Conservation (phyloP, 2,797 vertebrate genomes). For the Macrochelys suwanniensis region DNA sequence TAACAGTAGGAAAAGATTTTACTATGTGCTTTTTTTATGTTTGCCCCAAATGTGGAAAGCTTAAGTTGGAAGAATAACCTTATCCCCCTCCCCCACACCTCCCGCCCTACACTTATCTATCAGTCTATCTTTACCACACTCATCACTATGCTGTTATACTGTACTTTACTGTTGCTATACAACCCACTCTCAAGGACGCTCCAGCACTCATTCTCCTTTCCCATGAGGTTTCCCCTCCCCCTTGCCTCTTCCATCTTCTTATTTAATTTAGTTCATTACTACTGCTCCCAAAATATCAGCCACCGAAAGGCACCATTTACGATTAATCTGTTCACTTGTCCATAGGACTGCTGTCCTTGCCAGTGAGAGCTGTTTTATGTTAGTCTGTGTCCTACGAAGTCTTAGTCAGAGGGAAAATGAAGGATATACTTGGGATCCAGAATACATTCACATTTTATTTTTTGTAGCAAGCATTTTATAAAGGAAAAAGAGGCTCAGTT, state of each 20-base stretch:
- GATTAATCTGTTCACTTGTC: background rate
- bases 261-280: background rate
- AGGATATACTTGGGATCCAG: background rate
- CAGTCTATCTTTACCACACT: slow-evolving; percentile 14
- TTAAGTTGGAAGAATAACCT: background rate
- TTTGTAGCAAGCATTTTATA: background rate
- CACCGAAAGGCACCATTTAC: background rate
- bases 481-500: background rate
- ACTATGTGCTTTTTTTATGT: background rate
- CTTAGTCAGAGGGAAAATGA: background rate
- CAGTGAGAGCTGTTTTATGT: background rate
- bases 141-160: background rate
- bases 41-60: background rate
- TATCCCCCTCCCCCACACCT: background rate
- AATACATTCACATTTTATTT: background rate
- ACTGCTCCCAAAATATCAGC: background rate
- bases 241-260: background rate
- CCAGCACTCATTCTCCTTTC: background rate
- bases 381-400: background rate
- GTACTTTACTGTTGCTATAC: background rate
- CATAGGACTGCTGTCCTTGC: background rate
- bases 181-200: background rate
- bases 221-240: background rate
- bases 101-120: background rate
- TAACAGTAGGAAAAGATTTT: background rate